These are phyloP conservation scores for Microhierax caerulescens DNA, from an alignment of 2,797 vertebrate species.

Conservation along the genomic window DNA sequence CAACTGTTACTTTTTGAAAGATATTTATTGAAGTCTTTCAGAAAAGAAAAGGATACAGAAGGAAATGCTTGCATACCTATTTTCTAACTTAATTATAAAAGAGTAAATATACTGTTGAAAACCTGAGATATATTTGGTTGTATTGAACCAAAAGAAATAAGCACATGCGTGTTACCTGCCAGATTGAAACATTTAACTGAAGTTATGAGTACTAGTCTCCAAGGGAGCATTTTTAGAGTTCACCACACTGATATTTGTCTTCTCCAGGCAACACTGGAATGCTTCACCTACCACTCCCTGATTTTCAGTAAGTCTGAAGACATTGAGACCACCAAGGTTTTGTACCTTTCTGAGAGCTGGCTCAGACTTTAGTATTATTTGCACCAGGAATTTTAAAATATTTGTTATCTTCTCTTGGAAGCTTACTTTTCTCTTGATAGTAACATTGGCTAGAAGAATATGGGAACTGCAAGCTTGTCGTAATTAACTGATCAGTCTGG, in stretches of 20 bases:
- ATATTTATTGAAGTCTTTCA: background rate
- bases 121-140: background rate
- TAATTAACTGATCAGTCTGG: background rate
- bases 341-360: conserved; percentile 1
- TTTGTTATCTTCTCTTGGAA: conserved; percentile 15
- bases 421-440: conserved; percentile 25
- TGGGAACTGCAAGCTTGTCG: background rate
- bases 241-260: background rate
- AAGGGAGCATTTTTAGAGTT: background rate
- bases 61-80: background rate
- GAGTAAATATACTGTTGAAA: background rate
- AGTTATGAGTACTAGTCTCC: background rate
- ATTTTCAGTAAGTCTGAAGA: background rate
- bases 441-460: background rate
- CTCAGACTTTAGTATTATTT: background rate
- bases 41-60: background rate
- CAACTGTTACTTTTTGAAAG: conserved; percentile 12
- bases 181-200: background rate
- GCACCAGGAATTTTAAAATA: background rate
- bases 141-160: background rate
- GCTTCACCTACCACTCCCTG: conserved; percentile 18
- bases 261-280: background rate
- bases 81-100: background rate
- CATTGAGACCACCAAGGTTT: conserved; percentile 41
- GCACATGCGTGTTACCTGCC: background rate